Evolutionary conservation across 2,797 vertebrate species (phyloP).

Genomic region (Parauchenoglanis ngamensis): DNA sequence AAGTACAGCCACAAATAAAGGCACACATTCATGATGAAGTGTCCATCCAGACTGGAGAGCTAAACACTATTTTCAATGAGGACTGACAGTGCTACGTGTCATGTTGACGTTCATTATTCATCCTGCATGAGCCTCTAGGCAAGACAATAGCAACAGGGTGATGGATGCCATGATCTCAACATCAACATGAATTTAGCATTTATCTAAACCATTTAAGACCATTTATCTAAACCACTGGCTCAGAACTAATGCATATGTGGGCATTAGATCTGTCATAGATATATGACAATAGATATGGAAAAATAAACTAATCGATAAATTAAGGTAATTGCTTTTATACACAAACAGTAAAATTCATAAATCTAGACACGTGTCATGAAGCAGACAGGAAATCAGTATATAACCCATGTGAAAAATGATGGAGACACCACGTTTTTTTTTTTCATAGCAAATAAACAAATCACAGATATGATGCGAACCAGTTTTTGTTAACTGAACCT

Average conservation of each 20-base stretch:
- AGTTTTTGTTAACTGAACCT: too few species aligned
- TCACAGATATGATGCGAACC: neutral
- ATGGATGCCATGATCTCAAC: conserved; percentile 63
- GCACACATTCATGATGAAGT: conserved; percentile 61
- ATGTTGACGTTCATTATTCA: conserved; percentile 67
- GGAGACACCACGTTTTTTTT: too few species aligned
- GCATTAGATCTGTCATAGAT: too few species aligned
- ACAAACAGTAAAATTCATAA: neutral
- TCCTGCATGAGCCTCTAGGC: conserved; percentile 57
- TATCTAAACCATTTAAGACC: neutral
- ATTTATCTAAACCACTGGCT: neutral
- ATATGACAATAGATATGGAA: too few species aligned
- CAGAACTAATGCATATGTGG: neutral
- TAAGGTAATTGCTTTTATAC: neutral
- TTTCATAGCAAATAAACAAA: too few species aligned
- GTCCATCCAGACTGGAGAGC: conserved; percentile 58
- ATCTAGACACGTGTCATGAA: neutral
- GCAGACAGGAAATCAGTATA: neutral
- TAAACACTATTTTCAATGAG: conserved; percentile 37
- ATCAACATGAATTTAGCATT: conserved; percentile 42
- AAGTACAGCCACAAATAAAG: conserved; percentile 36
- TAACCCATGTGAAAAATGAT: too few species aligned
- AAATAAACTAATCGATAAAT: neutral
- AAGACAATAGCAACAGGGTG: conserved; percentile 61
- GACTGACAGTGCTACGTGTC: conserved; percentile 45